These are phyloP conservation scores for Cephus rjabovi DNA, from an alignment of 2,888 invertebrate genomes.

Conservation along the genomic window DNA sequence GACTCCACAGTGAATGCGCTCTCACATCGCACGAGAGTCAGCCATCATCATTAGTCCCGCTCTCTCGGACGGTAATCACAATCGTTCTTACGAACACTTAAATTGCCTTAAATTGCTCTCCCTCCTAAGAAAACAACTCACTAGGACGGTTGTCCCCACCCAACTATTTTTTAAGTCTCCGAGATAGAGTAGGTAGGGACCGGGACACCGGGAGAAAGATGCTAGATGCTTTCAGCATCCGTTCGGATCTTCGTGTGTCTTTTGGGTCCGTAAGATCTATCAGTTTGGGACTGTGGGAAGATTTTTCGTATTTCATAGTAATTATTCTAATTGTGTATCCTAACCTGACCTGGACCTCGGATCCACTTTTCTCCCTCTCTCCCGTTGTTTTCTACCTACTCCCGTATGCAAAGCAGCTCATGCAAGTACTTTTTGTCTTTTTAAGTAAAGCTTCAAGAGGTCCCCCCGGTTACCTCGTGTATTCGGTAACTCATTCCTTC, in stretches of 20 bases:
- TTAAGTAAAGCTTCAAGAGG: not conserved
- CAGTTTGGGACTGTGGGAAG: constrained; percentile 11
- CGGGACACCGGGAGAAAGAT: constrained; percentile 1
- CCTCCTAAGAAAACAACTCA: constrained; percentile 40
- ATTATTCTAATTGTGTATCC: not conserved
- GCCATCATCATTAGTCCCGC: constrained; percentile 52
- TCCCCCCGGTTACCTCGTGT: not conserved
- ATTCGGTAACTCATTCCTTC: not conserved
- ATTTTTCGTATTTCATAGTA: constrained; percentile 10
- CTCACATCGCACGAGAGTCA: constrained; percentile 5
- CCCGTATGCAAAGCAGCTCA: not conserved
- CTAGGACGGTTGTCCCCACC: not conserved
- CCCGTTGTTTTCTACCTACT: constrained; percentile 26
- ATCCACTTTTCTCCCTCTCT: constrained; percentile 12
- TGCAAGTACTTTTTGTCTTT: not conserved
- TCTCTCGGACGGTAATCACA: constrained; percentile 38
- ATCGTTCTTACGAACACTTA: constrained; percentile 49
- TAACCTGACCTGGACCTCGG: constrained; percentile 13
- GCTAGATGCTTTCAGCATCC: constrained; percentile 11
- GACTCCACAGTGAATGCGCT: not conserved
- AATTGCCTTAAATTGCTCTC: constrained; percentile 49
- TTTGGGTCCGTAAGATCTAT: not conserved
- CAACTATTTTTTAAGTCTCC: not conserved
- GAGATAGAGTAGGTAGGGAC: not conserved
- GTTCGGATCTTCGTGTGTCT: constrained; percentile 14